These are phyloP conservation scores for Myzus persicae DNA, from an alignment of 1,140 invertebrate genomes.

Conservation along the genomic window DNA sequence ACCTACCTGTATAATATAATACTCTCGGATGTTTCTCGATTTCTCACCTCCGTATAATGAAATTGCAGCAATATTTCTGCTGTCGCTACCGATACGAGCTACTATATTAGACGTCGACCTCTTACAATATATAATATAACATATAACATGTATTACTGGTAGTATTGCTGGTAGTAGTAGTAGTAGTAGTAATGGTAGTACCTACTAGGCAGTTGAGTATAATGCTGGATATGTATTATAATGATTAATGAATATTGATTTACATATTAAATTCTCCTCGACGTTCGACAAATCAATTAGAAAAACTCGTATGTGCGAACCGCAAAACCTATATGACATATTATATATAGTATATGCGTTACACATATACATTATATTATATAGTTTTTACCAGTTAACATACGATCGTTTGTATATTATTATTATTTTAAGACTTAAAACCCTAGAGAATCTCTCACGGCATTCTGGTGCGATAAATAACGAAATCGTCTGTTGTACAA, in stretches of 20 bases:
- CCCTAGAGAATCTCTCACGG: background rate
- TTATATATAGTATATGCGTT: background rate
- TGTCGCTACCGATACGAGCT: background rate
- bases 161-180: background rate
- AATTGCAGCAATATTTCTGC: background rate
- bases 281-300: constrained; percentile 32
- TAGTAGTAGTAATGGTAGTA: background rate
- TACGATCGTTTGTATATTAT: background rate
- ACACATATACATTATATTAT: background rate
- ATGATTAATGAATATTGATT: constrained; percentile 22
- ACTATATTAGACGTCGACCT: background rate
- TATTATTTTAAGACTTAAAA: background rate
- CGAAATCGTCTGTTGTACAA: background rate
- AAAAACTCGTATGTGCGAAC: background rate
- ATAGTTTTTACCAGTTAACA: background rate
- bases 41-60: background rate
- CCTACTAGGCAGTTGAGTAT: background rate
- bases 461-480: background rate
- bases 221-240: background rate
- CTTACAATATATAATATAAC: background rate
- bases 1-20: background rate
- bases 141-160: constrained; percentile 4
- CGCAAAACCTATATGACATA: background rate
- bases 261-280: background rate
- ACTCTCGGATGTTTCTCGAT: background rate